Evolutionary conservation across 1,140 invertebrate genomes (phyloP), one percentile per base, ranked within the genome.

Genomic region (Diachasmimorpha longicaudata): DNA sequence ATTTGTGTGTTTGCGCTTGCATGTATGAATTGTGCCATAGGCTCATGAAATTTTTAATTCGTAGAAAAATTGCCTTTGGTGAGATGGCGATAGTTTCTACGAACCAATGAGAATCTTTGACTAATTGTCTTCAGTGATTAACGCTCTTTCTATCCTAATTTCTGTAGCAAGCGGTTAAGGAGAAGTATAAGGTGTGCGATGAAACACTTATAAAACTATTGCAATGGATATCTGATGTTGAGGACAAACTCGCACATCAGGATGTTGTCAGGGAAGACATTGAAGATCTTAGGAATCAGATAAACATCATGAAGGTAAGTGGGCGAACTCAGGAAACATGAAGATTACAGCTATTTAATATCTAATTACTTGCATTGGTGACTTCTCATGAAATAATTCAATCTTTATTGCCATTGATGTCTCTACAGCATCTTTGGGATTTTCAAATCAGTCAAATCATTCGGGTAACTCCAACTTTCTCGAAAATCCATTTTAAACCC

Each of bases 171-270:
- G 96, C 96, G 81, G 94, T 97, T 79, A 95, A 97, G 88, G 96
- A 97, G 84, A 96, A 97, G 85, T 98, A 97, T 91, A 95, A 93
- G 87, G 91, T 95, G 81, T 98, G 94, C 89, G 95, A 95, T 86
- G 95, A 96, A 83, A 94, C 93, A 58, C 89, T 97, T 48, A 93
- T 92, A 44, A 95, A 96, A 86, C 91, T 98, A 48, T 89, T 97
- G 70, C 93, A 96, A 87, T 98, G 96, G 95, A 93, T 98, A 73
- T 91, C 92, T 8, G 93, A 95, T 77, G 90, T 98, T 6, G 97
- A 99, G 89, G 93, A 95, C 77, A 93, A 94, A 84, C 90, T 99
- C 76, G 95, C 96, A 71, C 93, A 93, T 79, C 96, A 98, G 86
- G 95, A 97, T 78, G 93, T 95, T 23, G 94, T 96, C 39, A 94